phyloP scores from a whole-genome alignment of 2,888 invertebrate species.

The Acleris cristana region DNA sequence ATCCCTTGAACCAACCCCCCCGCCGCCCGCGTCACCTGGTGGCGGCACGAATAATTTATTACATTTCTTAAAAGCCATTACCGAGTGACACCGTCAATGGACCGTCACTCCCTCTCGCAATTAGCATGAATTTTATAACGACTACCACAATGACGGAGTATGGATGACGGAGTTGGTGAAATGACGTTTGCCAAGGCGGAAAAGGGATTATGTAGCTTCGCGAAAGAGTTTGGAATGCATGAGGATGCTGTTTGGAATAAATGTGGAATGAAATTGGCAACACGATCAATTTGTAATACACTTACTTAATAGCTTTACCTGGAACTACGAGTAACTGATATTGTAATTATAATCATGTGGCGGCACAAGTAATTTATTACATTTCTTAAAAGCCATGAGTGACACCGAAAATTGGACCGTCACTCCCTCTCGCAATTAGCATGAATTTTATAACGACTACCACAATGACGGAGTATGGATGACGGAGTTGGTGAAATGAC shows the following conservation, averaged over 20 bases:
- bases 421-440: conserved; percentile 73
- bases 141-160: conserved; percentile 33
- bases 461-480: conserved; percentile 30
- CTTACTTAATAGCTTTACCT: too few species aligned
- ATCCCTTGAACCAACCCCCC: conserved; percentile 18
- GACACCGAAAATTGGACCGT: conserved; percentile 76
- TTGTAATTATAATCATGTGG: conserved; percentile 42
- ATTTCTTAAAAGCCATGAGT: conserved; percentile 82
- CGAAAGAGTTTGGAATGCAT: too few species aligned
- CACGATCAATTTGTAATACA: too few species aligned
- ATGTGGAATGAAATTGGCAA: too few species aligned
- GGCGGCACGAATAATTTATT: conserved; percentile 78
- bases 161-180: conserved; percentile 5
- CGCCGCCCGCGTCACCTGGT: conserved; percentile 73
- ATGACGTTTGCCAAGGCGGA: too few species aligned
- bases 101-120: conserved; percentile 67
- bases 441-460: conserved; percentile 61
- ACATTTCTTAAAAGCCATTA: conserved; percentile 83
- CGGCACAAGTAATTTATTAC: conserved; percentile 79
- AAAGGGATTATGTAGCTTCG: too few species aligned
- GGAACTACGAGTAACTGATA: too few species aligned
- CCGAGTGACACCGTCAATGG: conserved; percentile 76
- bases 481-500: neutral
- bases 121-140: conserved; percentile 73
- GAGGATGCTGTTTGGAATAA: too few species aligned